These are phyloP conservation scores for Maccullochella peelii DNA, from an alignment of 2,113 vertebrate species.

Conservation along the genomic window DNA sequence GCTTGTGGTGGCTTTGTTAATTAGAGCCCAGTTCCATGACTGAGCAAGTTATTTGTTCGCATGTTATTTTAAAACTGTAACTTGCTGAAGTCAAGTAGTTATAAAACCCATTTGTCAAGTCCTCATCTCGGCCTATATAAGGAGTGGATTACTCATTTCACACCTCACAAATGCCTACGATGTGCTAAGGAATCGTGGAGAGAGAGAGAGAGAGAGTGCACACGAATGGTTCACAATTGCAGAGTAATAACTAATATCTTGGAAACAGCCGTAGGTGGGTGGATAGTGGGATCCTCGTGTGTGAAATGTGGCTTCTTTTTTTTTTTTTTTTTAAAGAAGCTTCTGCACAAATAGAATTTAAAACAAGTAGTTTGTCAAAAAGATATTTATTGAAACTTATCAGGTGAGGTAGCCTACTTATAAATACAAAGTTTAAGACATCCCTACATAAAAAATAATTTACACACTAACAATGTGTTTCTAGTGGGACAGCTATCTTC, in stretches of 20 bases:
- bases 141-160: conserved; percentile 77
- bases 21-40: conserved; percentile 11
- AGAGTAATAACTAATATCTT: conserved; percentile 70
- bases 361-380: conserved; percentile 32
- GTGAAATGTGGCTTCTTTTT: conserved; percentile 43
- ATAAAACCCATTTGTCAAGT: conserved; percentile 61
- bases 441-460: conserved; percentile 64
- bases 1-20: neutral
- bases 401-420: conserved; percentile 51
- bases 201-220: conserved; percentile 36
- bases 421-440: conserved; percentile 65
- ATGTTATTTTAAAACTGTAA: conserved; percentile 48
- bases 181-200: conserved; percentile 58
- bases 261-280: conserved; percentile 64
- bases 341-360: conserved; percentile 34
- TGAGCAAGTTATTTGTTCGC: conserved; percentile 22
- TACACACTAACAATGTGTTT: conserved; percentile 56
- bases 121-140: conserved; percentile 65
- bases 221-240: conserved; percentile 64
- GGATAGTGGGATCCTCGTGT: conserved; percentile 63
- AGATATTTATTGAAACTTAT: conserved; percentile 68
- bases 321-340: neutral
- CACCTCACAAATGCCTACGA: conserved; percentile 76
- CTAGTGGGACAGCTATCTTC: conserved; percentile 37
- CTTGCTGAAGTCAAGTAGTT: conserved; percentile 38